Conservation (phyloP, 2,113 vertebrate genomes). For the Nipponia nippon region DNA sequence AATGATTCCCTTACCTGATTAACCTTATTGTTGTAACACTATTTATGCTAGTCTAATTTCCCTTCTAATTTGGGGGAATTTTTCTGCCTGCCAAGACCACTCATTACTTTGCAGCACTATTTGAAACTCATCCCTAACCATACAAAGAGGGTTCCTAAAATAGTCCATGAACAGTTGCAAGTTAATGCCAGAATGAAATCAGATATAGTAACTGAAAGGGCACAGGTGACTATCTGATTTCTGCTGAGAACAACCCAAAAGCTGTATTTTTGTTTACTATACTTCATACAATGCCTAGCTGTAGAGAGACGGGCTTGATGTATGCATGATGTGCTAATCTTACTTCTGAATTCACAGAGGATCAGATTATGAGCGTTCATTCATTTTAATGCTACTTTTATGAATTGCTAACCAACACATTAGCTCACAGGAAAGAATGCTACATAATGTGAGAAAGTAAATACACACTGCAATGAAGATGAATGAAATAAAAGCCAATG, state of each 20-base stretch:
- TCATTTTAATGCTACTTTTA: neutral
- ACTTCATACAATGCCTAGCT: neutral
- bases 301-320: neutral
- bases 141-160: neutral
- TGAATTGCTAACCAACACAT: neutral
- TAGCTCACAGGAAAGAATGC: neutral
- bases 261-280: neutral
- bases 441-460: rapidly evolving
- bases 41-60: neutral
- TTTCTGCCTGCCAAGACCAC: neutral
- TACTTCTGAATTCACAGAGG: neutral
- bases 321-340: neutral
- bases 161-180: neutral
- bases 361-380: neutral
- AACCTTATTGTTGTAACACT: neutral
- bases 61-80: neutral
- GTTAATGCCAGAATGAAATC: slow-evolving; percentile 2
- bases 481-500: neutral
- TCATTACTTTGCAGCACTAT: neutral
- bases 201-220: too few relatives aligned
- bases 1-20: neutral
- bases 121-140: neutral
- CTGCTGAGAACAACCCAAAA: neutral
- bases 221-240: too few relatives aligned
- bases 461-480: neutral